Base-by-base conservation (phyloP, 2,888 invertebrate species). In the Dermolepida albohirtum region DNA sequence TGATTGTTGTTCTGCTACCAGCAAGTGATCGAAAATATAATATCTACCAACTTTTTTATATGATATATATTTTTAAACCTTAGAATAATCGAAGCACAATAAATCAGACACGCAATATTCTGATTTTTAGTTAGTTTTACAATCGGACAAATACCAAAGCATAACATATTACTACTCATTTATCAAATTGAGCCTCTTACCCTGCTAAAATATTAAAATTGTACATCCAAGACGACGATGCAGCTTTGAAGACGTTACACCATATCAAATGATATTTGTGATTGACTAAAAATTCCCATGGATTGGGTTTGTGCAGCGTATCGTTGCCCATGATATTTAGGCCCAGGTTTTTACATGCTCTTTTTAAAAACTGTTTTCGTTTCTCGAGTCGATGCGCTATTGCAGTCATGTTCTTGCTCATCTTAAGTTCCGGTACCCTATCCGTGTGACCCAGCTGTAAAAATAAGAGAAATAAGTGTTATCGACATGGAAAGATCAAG, bases 161-260 rank as follows among this genome's bases (percentile, higher is more conserved):
- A 1, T 2, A 22, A 4, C 22, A 22, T 22, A 22, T 22, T 4
- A 22, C 22, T 4, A 22, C 22, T 22, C 4, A 22, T 4, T 22
- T 22, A 22, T 4, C 1, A 22, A 22, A 4, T 22, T 22, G 2
- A n/a, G 17, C 27, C 34, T 69, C 77, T 78, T 83, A 87, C 83
- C 94, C 94, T 7, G 94, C 94, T 82, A 95, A 88, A 63, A 93
- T 84, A 82, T 94, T 94, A 83, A 95, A 94, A 84, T 94, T 94
- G 84, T 94, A 94, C 91, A 95, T 93, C 94, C 95, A 95, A 0
- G 94, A 94, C 14, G 94, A 93, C n/a, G 94, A 94, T 1, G 92
- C 93, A 5, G 92, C 92, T 85, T 92, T 92, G 80, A 92, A 92
- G 70, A 92, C 89, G 79, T 92, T 92, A 80, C 92, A 92, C 94